Conservation (phyloP, 2,888 invertebrate species). For the Fragum whitleyi region DNA sequence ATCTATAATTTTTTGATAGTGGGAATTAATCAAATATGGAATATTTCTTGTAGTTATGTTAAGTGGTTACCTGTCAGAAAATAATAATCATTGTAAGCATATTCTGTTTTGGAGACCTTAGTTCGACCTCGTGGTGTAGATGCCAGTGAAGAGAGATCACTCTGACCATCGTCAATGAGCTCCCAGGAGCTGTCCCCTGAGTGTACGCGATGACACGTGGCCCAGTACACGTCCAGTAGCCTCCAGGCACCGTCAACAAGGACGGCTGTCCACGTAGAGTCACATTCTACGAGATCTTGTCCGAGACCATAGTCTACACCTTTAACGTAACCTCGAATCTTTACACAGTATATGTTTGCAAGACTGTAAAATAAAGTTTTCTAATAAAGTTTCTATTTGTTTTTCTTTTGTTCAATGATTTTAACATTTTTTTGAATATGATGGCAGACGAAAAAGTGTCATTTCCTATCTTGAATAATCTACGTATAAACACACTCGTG, state of each 20-base stretch:
- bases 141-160: constrained; percentile 60
- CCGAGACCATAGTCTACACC: constrained; percentile 76
- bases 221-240: constrained; percentile 83
- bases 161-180: constrained; percentile 66
- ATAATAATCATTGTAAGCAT: constrained; percentile 71
- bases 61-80: constrained; percentile 74
- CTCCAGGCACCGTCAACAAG: constrained; percentile 82
- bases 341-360: constrained; percentile 81
- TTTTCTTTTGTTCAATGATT: background rate
- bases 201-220: constrained; percentile 80
- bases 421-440: too few species aligned
- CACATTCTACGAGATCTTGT: constrained; percentile 64
- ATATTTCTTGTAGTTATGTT: too few species aligned
- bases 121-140: constrained; percentile 54
- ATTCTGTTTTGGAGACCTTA: constrained; percentile 59
- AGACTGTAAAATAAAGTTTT: constrained; percentile 66
- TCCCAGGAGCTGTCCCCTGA: constrained; percentile 66
- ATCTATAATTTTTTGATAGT: too few species aligned
- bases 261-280: constrained; percentile 81
- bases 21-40: too few species aligned
- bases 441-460: too few species aligned
- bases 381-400: background rate
- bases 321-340: constrained; percentile 81
- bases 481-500: too few species aligned
- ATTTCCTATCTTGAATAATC: too few species aligned